Base-by-base conservation (phyloP, 2,888 invertebrate species). In the Dicycla oo region DNA sequence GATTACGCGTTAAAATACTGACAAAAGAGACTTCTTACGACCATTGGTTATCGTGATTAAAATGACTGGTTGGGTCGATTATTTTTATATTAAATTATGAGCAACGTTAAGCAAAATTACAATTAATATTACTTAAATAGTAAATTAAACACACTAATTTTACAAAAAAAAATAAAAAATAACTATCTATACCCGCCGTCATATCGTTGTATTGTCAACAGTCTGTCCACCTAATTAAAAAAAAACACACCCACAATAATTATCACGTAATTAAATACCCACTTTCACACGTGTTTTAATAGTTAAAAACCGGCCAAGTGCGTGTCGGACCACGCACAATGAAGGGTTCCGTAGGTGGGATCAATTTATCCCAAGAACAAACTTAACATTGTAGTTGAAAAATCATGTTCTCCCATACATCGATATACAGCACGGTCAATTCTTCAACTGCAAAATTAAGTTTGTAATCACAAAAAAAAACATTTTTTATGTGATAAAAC, bases 251-350 rank as follows among this genome's bases (percentile, higher is more conserved):
- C 60, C 23, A 49, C 26, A 38, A 11, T 40, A 82, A 75, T 82
- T 82, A 78, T 18, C 63, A 64, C 56, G 13, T 65, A 71, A 70
- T 68, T 53, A 80, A 38, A 63, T 38, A 73, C 69, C 58, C 65
- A 67, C 11, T 57, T 70, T 82, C 80, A 82, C 85, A 86, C 79
- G 79, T 78, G 82, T 82, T 64, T 13, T 23, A 60, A 23, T 20
- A 0, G 30, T 30, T 10, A 64, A 69, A 75, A n/a, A n/a, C n/a
- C n/a, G n/a, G n/a, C n/a, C n/a, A n/a, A n/a, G n/a, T n/a, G n/a
- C n/a, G n/a, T n/a, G n/a, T n/a, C n/a, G n/a, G n/a, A n/a, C n/a
- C n/a, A n/a, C n/a, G n/a, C n/a, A n/a, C n/a, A n/a, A n/a, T n/a
- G n/a, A n/a, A n/a, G n/a, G n/a, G n/a, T n/a, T n/a, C n/a, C n/a